Base-by-base conservation (phyloP, 2,888 invertebrate species). In the Xestia rhomboidea region DNA sequence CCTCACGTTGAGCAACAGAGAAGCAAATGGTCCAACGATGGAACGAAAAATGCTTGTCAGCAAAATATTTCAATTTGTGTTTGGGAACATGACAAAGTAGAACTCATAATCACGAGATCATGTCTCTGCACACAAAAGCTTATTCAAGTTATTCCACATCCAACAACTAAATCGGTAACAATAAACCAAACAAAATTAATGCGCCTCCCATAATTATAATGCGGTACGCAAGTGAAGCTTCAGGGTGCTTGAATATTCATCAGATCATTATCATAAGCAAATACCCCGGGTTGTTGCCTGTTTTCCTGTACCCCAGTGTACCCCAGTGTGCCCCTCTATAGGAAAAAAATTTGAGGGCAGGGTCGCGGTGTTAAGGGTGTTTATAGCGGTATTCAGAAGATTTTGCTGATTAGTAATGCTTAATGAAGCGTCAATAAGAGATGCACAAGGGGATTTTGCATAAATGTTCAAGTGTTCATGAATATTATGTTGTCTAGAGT, bases 251-350 rank as follows among this genome's bases (percentile, higher is more conserved):
- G 91, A 92, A 92, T 92, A 92, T 92, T 92, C 91, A 92, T 87
- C 80, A 82, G 81, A 73, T 81, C 85, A 91, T 92, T 92, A 91
- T 83, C 91, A 92, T 92, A 90, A 90, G 89, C 89, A 92, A 92
- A 91, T 91, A 90, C 90, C 89, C 84, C 76, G 86, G 86, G 77
- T 83, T 79, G 67, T 27, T 72, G 74, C 77, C 77, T 79, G 66
- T 74, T 77, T 68, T 71, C 68, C 70, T 69, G 71, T 66, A 49
- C 44, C 67, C 67, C 64, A 63, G 34, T 54, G 60, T 74, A 49
- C 44, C 67, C 62, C 68, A 63, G n/a, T 49, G 64, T 71, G 34
- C 68, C 27, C 63, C 13, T 73, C 18, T 57, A 62, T 68, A 63
- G 63, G 68, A 75, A 80, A 74, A 78, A 71, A 76, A 63, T 84